A percentile compares a stretch with the other conserved stretches of the same genome.
phyloP scores from a whole-genome alignment of 2,797 vertebrate genomes.

The Myotis myotis region DNA sequence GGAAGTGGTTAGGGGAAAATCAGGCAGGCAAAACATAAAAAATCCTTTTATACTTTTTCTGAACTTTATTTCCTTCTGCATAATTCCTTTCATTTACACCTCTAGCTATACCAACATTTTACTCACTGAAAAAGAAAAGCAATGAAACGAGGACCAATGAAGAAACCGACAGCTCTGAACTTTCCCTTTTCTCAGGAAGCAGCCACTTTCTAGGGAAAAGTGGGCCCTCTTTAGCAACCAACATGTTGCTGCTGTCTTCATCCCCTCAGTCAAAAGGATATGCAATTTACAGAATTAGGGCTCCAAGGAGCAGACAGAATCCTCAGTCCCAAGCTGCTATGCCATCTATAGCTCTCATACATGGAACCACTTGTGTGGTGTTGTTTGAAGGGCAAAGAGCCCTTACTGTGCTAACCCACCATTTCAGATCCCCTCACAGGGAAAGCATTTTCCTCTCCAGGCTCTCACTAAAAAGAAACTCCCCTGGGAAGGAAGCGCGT shows the following conservation, averaged over 20 bases:
- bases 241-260: not conserved
- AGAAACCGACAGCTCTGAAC: not conserved
- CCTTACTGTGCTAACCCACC: not conserved
- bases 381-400: not conserved
- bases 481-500: not conserved
- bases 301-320: not conserved
- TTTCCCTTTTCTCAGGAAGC: not conserved
- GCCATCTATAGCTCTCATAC: not conserved
- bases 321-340: not conserved
- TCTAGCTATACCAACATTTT: slow-evolving; percentile 8
- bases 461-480: not conserved
- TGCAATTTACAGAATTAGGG: not conserved
- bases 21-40: not conserved
- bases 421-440: not conserved
- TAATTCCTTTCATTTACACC: slow-evolving; percentile 24
- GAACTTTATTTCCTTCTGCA: slow-evolving; percentile 43
- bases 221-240: not conserved
- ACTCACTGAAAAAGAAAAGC: not conserved
- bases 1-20: too few species aligned
- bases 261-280: not conserved
- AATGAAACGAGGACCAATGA: not conserved
- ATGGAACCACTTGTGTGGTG: not conserved
- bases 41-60: not conserved
- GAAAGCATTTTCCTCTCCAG: not conserved
- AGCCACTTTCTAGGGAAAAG: not conserved